Base-by-base conservation (phyloP, 1,140 invertebrate species). In the Drosophila lacertosa region DNA sequence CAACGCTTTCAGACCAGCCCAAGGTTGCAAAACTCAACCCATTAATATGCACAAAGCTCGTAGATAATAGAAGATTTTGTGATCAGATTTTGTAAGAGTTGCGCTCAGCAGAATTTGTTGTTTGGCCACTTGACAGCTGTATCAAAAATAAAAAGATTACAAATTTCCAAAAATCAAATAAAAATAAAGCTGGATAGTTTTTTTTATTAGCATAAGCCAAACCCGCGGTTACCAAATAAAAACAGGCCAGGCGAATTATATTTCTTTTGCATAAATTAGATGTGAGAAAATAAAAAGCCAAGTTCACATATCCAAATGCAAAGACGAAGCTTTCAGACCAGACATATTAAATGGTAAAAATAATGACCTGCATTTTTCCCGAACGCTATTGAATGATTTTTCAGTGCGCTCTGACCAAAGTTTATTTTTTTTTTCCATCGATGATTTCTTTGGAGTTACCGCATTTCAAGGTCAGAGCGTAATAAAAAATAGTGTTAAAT, bases 391-490 rank as follows among this genome's bases (percentile, higher is more conserved):
- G n/a, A 39, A 32, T 65, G 26, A 57, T 47, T 65, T 65, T 53
- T 39, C 2, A 39, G 33, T 13, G 6, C 39, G 18, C n/a, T 40
- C 16, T 40, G 37, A 35, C 33, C 33, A 35, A 44, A 37, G 16
- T 39, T 16, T 45, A 24, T 64, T 24, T 45, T 3, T 18, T 53
- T 39, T 35, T 45, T 42, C 4, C 11, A 39, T 39, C 20, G 26
- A 50, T 48, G 60, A 65, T 66, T 66, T 48, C 55, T 51, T 67
- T 65, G 40, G 58, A 24, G 26, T 22, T 67, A 50, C 68, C 77
- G 18, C 83, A 76, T 55, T 59, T 86, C 81, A 84, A 84, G 80
- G 79, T 82, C 79, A 47, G n/a, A 44, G 47, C 15, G 20, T 32
- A 67, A 55, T 59, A 48, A 50, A 50, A 50, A 40, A 66, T 29